These are phyloP conservation scores for Enoplosus armatus DNA, from an alignment of 2,797 vertebrate genomes.

Conservation along the genomic window DNA sequence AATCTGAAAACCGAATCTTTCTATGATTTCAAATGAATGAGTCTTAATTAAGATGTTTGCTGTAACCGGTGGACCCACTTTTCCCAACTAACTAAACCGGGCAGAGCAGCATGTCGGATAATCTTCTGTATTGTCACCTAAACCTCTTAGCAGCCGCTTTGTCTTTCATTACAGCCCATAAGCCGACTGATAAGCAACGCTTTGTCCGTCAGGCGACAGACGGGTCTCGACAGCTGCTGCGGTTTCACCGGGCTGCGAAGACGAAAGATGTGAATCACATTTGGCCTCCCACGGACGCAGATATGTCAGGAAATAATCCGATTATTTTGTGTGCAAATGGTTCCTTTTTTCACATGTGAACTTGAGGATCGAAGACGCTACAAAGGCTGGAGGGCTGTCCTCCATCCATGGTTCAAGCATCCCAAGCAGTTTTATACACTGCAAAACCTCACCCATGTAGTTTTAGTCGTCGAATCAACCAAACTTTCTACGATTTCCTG, in stretches of 20 bases:
- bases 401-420: background rate
- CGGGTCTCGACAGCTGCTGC: slow-evolving; percentile 63
- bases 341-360: background rate
- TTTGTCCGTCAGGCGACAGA: slow-evolving; percentile 47
- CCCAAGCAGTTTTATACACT: background rate
- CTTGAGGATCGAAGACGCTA: background rate
- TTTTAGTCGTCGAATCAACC: background rate
- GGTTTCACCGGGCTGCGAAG: slow-evolving; percentile 14
- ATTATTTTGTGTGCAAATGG: background rate
- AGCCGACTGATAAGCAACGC: slow-evolving; percentile 40
- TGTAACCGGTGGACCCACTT: slow-evolving; percentile 35
- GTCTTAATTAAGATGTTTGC: slow-evolving; percentile 3
- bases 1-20: background rate
- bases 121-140: slow-evolving; percentile 44
- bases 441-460: background rate
- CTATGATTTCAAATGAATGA: background rate
- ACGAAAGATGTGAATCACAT: slow-evolving; percentile 48
- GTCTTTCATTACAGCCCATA: slow-evolving; percentile 57
- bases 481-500: slow-evolving; percentile 3
- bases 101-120: slow-evolving; percentile 26
- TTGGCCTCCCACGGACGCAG: slow-evolving; percentile 11
- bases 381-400: no score
- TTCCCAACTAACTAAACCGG: background rate
- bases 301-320: background rate
- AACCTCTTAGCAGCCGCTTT: slow-evolving; percentile 57